Evolutionary conservation across 2,113 vertebrate species (phyloP), one percentile per base, ranked within the genome.

Genomic region (Nothoprocta perdicaria): DNA sequence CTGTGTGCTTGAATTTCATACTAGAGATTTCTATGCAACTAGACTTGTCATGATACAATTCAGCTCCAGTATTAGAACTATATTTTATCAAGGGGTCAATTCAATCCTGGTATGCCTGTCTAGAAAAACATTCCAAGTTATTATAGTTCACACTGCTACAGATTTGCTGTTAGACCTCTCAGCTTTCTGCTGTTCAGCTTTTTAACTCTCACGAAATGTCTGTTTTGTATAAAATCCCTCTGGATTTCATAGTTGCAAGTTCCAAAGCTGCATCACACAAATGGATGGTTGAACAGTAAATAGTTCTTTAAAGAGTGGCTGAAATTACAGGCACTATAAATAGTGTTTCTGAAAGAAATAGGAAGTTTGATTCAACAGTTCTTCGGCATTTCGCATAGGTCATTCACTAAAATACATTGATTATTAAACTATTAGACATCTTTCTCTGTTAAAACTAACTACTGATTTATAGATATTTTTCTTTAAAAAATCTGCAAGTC

Each of bases 161-260:
- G 68, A 29, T 95, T 94, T 85, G 45, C 45, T 92, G 73, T 92
- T 85, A 92, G 67, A 93, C 83, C 84, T 95, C 92, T 88, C 62
- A 83, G 73, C 82, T 86, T 62, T 76, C 29, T 89, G 80, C 58
- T 83, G 69, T 92, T 89, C 63, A 89, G 76, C 62, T 73, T 53
- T 80, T 85, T 68, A 10, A 31, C 79, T 91, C 85, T 48, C 89
- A 84, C 92, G 89, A 93, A 95, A 93, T 75, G 80, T 13, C 87
- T 96, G 84, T 96, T 93, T 95, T 87, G 85, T 89, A 88, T 91
- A 91, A 93, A 62, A 93, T 65, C 80, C 82, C 91, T 86, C 68
- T 68, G 87, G 84, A 93, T 71, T 71, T 52, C n/a, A 38, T 71
- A 19, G 48, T 18, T 38, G 73, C 58, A 89, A 83, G 82, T 69